Evolutionary conservation across 1,140 invertebrate genomes (phyloP).

Genomic region (Apolygus lucorum): DNA sequence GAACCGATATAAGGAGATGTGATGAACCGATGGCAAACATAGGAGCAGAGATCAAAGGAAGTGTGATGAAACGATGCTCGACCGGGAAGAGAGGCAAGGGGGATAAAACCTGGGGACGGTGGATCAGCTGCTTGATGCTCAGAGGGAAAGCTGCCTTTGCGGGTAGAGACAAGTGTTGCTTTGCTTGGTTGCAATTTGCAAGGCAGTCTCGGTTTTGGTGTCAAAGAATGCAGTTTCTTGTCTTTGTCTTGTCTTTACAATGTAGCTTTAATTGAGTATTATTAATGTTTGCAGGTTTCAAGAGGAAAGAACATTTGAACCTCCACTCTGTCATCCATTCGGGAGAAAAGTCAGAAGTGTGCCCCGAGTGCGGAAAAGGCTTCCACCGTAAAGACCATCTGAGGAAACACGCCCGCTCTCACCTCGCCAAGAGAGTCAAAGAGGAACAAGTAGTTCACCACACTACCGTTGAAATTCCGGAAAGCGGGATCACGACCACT

Average conservation of each 20-base stretch:
- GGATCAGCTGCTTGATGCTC: no score
- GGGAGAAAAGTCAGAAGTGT: conserved; percentile 74
- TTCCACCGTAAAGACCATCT: conserved; percentile 65
- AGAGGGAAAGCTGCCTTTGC: no score
- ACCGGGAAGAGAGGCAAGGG: no score
- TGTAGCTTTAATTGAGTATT: not conserved
- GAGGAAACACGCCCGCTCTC: conserved; percentile 41
- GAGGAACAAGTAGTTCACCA: conserved; percentile 19
- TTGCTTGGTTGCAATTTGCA: no score
- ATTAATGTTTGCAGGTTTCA: conserved; percentile 44
- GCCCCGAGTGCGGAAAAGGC: conserved; percentile 76
- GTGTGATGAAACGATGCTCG: no score
- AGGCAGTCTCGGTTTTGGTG: no score
- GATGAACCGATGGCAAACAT: no score
- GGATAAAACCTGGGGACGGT: no score
- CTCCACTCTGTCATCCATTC: conserved; percentile 78
- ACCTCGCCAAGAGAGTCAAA: conserved; percentile 32
- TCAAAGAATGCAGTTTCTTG: no score
- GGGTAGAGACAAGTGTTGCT: no score
- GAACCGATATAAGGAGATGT: no score
- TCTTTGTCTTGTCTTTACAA: not conserved
- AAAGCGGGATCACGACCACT: not conserved
- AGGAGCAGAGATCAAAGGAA: no score
- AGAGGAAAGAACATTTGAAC: conserved; percentile 73
- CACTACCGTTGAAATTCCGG: not conserved